phyloP scores from a whole-genome alignment of 2,797 vertebrate genomes.

The Xyrichtys novacula region DNA sequence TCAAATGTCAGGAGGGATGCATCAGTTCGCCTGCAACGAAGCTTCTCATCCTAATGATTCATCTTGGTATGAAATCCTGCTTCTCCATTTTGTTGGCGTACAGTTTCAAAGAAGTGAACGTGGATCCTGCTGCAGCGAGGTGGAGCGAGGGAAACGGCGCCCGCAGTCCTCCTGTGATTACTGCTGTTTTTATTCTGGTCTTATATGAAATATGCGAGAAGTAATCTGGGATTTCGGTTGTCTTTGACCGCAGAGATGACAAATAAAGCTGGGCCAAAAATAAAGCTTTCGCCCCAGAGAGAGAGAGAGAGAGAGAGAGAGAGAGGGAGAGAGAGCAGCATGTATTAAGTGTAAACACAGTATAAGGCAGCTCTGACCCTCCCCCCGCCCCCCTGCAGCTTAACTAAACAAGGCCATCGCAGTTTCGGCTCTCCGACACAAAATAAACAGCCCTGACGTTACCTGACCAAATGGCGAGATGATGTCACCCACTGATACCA shows the following conservation, averaged over 20 bases:
- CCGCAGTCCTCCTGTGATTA: constrained; percentile 43
- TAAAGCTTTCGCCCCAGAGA: constrained; percentile 57
- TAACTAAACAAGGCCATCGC: constrained; percentile 76
- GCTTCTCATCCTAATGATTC: constrained; percentile 71
- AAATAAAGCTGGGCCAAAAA: constrained; percentile 66
- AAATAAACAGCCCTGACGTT: constrained; percentile 77
- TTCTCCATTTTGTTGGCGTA: constrained; percentile 50
- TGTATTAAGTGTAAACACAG: constrained; percentile 72
- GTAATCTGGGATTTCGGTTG: constrained; percentile 63
- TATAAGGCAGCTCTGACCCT: constrained; percentile 55
- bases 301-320: constrained; percentile 7
- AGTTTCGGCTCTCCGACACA: constrained; percentile 73
- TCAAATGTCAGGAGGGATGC: constrained; percentile 79
- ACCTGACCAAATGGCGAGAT: constrained; percentile 72
- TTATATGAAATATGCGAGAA: constrained; percentile 47
- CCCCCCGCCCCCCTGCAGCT: constrained; percentile 60
- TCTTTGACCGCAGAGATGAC: constrained; percentile 70
- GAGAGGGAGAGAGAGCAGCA: constrained; percentile 26
- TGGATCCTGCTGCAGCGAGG: constrained; percentile 24
- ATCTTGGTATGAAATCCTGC: constrained; percentile 54
- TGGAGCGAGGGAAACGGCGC: constrained; percentile 3
- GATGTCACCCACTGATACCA: constrained; percentile 83
- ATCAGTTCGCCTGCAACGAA: constrained; percentile 63
- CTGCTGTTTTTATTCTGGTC: constrained; percentile 37
- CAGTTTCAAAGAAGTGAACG: constrained; percentile 47